Percentiles rank a stretch among this genome's conserved stretches.
Conservation (phyloP, 2,888 invertebrate genomes). For the Bruchidius siliquastri region DNA sequence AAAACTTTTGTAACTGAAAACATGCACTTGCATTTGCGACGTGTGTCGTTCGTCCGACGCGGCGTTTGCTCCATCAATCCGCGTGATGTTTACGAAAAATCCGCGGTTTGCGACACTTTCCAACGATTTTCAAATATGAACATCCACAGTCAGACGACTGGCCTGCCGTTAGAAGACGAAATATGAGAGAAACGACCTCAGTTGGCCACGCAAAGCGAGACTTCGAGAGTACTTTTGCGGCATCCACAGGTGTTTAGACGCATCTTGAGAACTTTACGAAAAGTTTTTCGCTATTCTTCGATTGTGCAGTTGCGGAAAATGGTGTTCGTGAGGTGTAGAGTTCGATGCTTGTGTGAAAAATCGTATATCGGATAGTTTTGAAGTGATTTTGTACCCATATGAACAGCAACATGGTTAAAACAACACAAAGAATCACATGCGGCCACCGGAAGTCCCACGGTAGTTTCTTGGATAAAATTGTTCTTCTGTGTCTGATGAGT, state of each 20-base stretch:
- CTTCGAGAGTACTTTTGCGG: slow-evolving; percentile 5
- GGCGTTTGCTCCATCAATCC: slow-evolving; percentile 10
- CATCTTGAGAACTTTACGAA: slow-evolving; percentile 7
- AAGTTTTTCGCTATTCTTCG: slow-evolving; percentile 18
- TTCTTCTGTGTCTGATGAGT: slow-evolving; percentile 14
- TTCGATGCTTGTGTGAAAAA: not conserved
- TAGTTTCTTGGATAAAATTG: slow-evolving; percentile 16
- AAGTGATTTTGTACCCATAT: not conserved
- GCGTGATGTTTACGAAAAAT: slow-evolving; percentile 1
- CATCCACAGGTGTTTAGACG: slow-evolving; percentile 29
- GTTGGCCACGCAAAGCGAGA: not conserved
- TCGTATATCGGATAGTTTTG: not conserved
- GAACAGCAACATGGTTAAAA: slow-evolving; percentile 15
- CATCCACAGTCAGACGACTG: not conserved
- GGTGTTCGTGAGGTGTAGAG: slow-evolving; percentile 12
- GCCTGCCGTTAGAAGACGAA: not conserved
- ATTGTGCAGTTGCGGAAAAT: slow-evolving; percentile 18
- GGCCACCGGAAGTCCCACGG: slow-evolving; percentile 20
- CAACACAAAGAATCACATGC: slow-evolving; percentile 24
- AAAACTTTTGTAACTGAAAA: slow-evolving; percentile 29
- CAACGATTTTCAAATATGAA: not conserved
- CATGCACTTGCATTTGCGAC: slow-evolving; percentile 30
- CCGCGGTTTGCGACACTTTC: not conserved
- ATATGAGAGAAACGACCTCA: slow-evolving; percentile 4
- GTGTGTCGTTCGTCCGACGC: slow-evolving; percentile 17